Base-by-base conservation (phyloP, 1,140 invertebrate genomes). In the Drosophila bifasciata region DNA sequence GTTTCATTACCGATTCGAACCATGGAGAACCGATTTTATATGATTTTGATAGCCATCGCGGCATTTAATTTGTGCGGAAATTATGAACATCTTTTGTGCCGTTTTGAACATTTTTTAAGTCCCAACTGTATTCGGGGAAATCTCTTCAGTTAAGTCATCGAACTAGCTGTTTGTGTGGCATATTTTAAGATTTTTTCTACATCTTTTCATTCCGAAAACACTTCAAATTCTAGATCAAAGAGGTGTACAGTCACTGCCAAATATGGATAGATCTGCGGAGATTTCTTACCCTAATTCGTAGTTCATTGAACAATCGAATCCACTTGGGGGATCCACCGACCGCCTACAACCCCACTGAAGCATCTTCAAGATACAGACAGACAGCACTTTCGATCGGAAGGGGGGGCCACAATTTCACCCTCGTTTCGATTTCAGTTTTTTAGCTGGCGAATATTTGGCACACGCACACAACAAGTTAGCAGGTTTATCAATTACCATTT, bases 391-490 rank as follows among this genome's bases (percentile, higher is more conserved):
- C 62, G 46, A 50, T 50, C 44, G 28, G n/a, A n/a, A n/a, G n/a
- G n/a, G n/a, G n/a, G 28, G 8, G 28, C 28, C 28, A 3, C 28
- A 11, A 13, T 36, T 36, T 36, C 32, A 36, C 0, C 32, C 32
- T 36, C 32, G 4, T 36, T 36, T 23, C 41, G 59, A 32, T 52
- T 68, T 19, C 19, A 19, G 19, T 67, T 28, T 64, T 50, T 68
- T 36, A 64, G 58, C 28, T 58, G 36, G 28, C 39, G 63, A 63
- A 41, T n/a, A 36, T 40, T 44, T 64, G 17, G 23, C 52, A 25
- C 48, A 73, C 55, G 44, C 51, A 55, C 40, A 80, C 57, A 72
- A 72, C 78, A 72, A 80, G 67, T 81, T 81, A 51, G 58, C 68
- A 36, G 48, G 51, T 77, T 49, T 62, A 83, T 50, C 61, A 81